phyloP scores from a whole-genome alignment of 2,797 vertebrate species.

The Fistularia tabacaria region DNA sequence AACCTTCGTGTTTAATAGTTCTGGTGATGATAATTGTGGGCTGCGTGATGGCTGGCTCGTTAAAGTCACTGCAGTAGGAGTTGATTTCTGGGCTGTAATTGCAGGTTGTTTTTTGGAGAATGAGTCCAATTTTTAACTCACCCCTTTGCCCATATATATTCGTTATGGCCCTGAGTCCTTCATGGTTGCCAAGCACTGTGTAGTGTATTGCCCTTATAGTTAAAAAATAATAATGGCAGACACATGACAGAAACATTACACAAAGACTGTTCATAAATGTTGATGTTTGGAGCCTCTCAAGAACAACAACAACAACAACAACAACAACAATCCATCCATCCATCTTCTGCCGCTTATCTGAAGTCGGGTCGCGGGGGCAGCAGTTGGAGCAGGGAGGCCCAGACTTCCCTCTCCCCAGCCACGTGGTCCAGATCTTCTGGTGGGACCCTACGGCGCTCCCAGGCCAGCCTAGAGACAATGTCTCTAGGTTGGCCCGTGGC shows the following conservation, averaged over 20 bases:
- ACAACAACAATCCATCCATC: too few relatives aligned
- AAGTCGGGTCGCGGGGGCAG: too few relatives aligned
- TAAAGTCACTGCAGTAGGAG: slow-evolving; percentile 67
- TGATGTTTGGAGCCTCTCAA: too few relatives aligned
- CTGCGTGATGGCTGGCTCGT: slow-evolving; percentile 69
- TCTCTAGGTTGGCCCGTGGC: too few relatives aligned
- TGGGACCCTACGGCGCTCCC: too few relatives aligned
- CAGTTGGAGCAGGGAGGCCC: too few relatives aligned
- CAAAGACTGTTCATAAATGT: too few relatives aligned
- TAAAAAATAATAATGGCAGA: background rate
- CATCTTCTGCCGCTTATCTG: too few relatives aligned
- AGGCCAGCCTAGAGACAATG: too few relatives aligned
- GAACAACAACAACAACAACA: too few relatives aligned
- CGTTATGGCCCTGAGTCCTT: slow-evolving; percentile 27
- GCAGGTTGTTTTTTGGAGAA: slow-evolving; percentile 72
- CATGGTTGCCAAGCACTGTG: background rate
- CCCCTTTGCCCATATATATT: slow-evolving; percentile 24
- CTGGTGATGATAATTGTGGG: slow-evolving; percentile 73
- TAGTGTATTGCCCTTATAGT: background rate
- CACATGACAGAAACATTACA: background rate
- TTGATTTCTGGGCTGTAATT: slow-evolving; percentile 72
- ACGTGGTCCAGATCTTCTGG: too few relatives aligned
- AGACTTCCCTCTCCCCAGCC: too few relatives aligned
- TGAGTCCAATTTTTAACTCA: slow-evolving; percentile 66
- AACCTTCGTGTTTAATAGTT: slow-evolving; percentile 68